phyloP scores from a whole-genome alignment of 2,888 invertebrate genomes.

The Phymatocera aterrima region DNA sequence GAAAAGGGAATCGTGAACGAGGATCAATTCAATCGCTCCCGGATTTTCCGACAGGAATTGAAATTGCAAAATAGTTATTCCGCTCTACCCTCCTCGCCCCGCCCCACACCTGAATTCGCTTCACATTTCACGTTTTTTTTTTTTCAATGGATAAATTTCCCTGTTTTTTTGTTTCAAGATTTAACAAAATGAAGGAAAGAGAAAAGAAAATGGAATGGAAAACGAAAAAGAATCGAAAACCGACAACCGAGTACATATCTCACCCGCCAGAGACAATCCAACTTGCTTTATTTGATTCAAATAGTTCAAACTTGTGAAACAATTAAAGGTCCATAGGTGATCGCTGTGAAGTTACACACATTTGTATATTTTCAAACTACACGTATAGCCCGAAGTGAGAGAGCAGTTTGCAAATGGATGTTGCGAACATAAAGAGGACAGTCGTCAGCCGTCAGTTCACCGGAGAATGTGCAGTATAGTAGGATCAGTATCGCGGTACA shows the following conservation, averaged over 20 bases:
- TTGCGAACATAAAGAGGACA: conserved; percentile 11
- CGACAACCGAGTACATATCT: too few species aligned
- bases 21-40: conserved; percentile 33
- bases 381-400: conserved; percentile 1
- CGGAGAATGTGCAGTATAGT: neutral
- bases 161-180: neutral
- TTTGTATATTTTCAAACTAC: neutral
- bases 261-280: too few species aligned
- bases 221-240: neutral
- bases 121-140: conserved; percentile 37
- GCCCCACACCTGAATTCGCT: conserved; percentile 9
- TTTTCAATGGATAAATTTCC: conserved; percentile 39
- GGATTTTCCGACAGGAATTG: conserved; percentile 43
- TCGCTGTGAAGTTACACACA: neutral
- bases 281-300: too few species aligned
- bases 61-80: conserved; percentile 44
- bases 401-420: conserved; percentile 21
- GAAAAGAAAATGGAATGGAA: neutral
- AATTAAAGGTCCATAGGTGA: neutral
- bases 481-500: conserved; percentile 2
- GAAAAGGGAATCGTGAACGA: conserved; percentile 30
- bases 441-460: conserved; percentile 22
- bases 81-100: neutral
- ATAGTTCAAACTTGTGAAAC: neutral
- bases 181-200: neutral